Conservation (phyloP, 2,113 vertebrate genomes). For the Pollachius pollachius region DNA sequence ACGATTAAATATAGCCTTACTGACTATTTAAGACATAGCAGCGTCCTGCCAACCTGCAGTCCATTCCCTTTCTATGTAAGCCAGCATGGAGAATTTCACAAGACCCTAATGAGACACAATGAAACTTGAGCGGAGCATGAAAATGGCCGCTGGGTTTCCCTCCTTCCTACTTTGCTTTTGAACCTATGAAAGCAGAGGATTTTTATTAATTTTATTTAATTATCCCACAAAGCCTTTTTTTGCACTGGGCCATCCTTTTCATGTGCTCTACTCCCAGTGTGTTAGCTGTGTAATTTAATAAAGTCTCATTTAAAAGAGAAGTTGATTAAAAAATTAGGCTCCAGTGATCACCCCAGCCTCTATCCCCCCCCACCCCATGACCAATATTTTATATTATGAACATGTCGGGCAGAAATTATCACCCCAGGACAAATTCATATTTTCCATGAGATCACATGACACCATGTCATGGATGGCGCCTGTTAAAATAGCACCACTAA, state of each 20-base stretch:
- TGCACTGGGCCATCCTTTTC: conserved; percentile 49
- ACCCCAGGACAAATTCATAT: conserved; percentile 76
- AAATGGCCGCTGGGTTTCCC: conserved; percentile 63
- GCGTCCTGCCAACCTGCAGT: conserved; percentile 46
- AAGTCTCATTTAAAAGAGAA: conserved; percentile 78
- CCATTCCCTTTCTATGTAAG: conserved; percentile 54
- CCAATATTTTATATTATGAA: conserved; percentile 77
- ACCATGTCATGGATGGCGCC: conserved; percentile 32
- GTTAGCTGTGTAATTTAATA: conserved; percentile 82
- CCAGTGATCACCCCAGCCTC: conserved; percentile 68
- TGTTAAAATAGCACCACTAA: conserved; percentile 19
- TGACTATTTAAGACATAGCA: conserved; percentile 34
- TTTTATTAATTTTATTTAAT: conserved; percentile 82
- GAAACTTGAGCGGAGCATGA: conserved; percentile 61
- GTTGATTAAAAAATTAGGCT: conserved; percentile 84
- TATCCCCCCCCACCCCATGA: conserved; percentile 61
- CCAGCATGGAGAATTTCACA: conserved; percentile 61
- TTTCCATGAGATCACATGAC: conserved; percentile 60
- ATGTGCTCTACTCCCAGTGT: conserved; percentile 69
- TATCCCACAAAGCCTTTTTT: conserved; percentile 70
- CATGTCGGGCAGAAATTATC: conserved; percentile 76
- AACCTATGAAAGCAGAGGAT: conserved; percentile 38
- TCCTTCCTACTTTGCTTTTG: conserved; percentile 47
- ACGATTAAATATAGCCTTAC: conserved; percentile 32
- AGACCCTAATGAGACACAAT: conserved; percentile 59